These are phyloP conservation scores for Melanostoma scalare DNA, from an alignment of 2,888 invertebrate genomes.

Conservation along the genomic window DNA sequence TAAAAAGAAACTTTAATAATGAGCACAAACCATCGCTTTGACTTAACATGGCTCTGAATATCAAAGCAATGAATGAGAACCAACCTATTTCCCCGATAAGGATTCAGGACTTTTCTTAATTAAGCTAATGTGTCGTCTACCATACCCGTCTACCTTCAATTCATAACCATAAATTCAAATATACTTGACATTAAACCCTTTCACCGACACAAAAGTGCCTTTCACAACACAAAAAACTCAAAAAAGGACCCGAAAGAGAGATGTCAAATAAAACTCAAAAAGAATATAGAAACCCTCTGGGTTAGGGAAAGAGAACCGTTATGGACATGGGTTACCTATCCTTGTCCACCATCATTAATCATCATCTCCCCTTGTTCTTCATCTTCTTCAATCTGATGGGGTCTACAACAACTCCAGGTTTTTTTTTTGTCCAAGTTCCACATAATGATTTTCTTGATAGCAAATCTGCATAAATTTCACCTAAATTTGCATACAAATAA, in stretches of 20 bases:
- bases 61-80: no score
- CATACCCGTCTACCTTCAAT: conserved; percentile 43
- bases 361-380: conserved; percentile 51
- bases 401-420: background rate
- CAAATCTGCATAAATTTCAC: conserved; percentile 76
- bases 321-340: conserved; percentile 21
- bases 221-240: background rate
- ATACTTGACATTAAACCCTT: conserved; percentile 60
- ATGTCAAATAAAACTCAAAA: conserved; percentile 40
- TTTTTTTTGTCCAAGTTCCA: conserved; percentile 33
- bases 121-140: conserved; percentile 27
- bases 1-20: no score
- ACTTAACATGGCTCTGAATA: no score
- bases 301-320: conserved; percentile 22
- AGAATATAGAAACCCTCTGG: background rate
- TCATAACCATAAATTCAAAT: conserved; percentile 63
- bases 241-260: conserved; percentile 9
- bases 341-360: conserved; percentile 62
- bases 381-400: conserved; percentile 8
- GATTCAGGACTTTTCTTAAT: conserved; percentile 24
- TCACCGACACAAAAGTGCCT: conserved; percentile 36
- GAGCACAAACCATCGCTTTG: no score
- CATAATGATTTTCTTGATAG: conserved; percentile 72
- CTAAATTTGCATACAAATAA: conserved; percentile 78
- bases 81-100: conserved; percentile 18